phyloP scores from a whole-genome alignment of 2,113 vertebrate species.

The Myotis brandtii region DNA sequence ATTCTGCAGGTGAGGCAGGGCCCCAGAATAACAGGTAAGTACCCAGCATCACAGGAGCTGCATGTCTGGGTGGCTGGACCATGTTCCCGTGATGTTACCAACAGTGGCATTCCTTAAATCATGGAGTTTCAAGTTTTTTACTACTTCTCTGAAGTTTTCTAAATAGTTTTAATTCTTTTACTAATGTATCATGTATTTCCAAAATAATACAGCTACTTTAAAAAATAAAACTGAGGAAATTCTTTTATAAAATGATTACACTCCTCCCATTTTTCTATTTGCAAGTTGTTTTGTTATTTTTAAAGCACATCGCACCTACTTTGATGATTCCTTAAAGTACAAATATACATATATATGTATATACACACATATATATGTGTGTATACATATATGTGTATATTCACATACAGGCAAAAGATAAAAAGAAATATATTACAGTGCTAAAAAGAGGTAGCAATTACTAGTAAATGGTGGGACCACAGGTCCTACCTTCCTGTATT shows the following conservation, averaged over 20 bases:
- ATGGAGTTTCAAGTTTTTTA: not conserved
- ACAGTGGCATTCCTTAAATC: not conserved
- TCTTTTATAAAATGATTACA: not conserved
- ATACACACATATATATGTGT: not conserved
- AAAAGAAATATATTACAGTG: not conserved
- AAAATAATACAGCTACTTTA: not conserved
- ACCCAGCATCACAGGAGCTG: not conserved
- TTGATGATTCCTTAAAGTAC: not conserved
- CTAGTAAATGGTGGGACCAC: not conserved
- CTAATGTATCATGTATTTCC: not conserved
- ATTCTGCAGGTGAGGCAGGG: not conserved
- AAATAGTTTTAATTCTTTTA: not conserved
- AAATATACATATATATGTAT: not conserved
- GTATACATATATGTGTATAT: not conserved
- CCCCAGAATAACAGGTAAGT: not conserved
- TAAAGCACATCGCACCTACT: constrained; percentile 18
- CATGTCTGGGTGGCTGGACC: not conserved
- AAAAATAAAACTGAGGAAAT: constrained; percentile 34
- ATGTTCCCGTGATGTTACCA: not conserved
- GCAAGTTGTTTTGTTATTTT: constrained; percentile 11
- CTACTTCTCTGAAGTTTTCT: not conserved
- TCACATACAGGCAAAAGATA: not conserved
- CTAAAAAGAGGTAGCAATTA: not conserved
- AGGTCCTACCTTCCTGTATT: not conserved
- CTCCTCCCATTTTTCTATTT: constrained; percentile 44